Base-by-base conservation (phyloP, 2,113 vertebrate genomes). In the Sylvilagus bachmani region DNA sequence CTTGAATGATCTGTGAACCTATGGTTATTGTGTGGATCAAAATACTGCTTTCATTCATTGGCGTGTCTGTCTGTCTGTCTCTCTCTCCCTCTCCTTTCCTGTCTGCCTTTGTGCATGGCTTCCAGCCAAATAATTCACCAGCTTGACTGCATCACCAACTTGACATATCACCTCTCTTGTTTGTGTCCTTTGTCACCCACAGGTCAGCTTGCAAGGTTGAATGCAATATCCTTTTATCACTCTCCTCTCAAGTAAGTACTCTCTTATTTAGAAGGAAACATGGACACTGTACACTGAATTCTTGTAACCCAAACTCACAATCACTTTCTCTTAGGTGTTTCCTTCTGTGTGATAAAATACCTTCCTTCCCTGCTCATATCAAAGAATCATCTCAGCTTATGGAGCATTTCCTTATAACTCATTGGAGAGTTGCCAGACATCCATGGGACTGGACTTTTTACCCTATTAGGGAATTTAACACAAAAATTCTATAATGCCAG, bases 201-300 rank as follows among this genome's bases (percentile, higher is more conserved):
- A 99, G 99, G 99, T 99, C 98, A 99, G 99, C 97, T 99, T 99
- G 98, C 99, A 99, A 99, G 99, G 99, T 98, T 99, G 98, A 99
- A 98, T 97, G 97, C 97, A 97, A 97, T 98, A 88, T 97, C 98
- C 98, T 98, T 98, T 98, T 98, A 86, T 98, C 98, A 96, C 98
- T 99, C 98, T 98, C 97, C 98, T 98, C 97, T 98, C 98, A 98
- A 99, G 99, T 99, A 98, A 99, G 99, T 99, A 98, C 96, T 86
- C 24, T 36, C 87, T 85, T 75, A 88, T 97, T 97, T 91, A 97
- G 97, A 97, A 97, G 95, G 97, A 92, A 95, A 79, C 2, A 31
- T 82, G 49, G 95, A 91, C 94, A 85, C 97, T 71, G 11, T 81
- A 55, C 69, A 91, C 82, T 96, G 75, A 96, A 44, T 93, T 96